Base-by-base conservation (phyloP, 2,113 vertebrate species). In the Nothoprocta perdicaria region DNA sequence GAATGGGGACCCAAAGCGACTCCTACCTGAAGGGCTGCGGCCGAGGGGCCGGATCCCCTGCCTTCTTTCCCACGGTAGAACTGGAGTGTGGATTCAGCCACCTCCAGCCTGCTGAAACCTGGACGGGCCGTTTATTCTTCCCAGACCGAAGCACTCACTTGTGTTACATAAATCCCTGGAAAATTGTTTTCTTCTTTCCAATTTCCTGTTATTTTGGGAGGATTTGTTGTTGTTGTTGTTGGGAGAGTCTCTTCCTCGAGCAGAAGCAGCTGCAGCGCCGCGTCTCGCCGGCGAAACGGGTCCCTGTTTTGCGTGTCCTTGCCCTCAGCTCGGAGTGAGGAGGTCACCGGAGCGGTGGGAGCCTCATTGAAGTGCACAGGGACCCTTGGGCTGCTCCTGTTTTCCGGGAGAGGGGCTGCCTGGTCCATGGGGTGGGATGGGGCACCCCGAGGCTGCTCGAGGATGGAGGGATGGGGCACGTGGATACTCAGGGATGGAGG, bases 311-410 rank as follows among this genome's bases (percentile, higher is more conserved):
- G 29, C 86, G 89, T 91, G 79, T 91, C 9, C 72, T 95, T 83
- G 69, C 69, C 71, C 88, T 65, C 55, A 3, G 43, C 19, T 52
- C 12, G 16, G 75, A 81, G 66, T 89, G 73, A 84, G 88, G 4
- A 82, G 76, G 89, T 93, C 65, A 38, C 57, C 84, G 35, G 80
- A 82, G 86, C 81, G 74, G 69, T 52, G 89, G 89, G 58, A 89
- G 91, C 82, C 80, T 84, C 48, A 3, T 46, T 65, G 12, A 74
- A 23, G 68, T 43, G 7, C 46, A 12, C 26, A 68, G 60, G 43
- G 11, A 0, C 55, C 41, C 10, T 52, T 66, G 0, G 3, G 35
- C 38, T 15, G 55, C 57, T 38, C 2, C 14, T 29, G 2, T 72
- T 48, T 23, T 23, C 21, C 10, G 10, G 48, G 9, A 48, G 10